phyloP scores from a whole-genome alignment of 1,140 invertebrate species.

The Araneus ventricosus region DNA sequence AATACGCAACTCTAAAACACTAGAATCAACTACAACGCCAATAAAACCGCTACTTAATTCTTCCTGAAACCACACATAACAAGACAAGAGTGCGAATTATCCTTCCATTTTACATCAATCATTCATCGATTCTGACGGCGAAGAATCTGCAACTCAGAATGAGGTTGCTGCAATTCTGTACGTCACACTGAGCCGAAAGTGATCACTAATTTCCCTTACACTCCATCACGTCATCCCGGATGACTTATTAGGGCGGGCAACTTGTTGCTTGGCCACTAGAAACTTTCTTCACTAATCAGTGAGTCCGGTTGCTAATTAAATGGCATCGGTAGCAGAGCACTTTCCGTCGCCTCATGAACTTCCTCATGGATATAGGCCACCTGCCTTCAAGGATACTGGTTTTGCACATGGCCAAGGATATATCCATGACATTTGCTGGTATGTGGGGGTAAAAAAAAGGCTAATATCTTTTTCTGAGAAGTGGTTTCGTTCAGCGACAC shows the following conservation, averaged over 20 bases:
- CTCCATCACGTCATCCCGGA: not conserved
- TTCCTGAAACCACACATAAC: no score
- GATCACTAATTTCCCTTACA: not conserved
- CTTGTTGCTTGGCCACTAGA: not conserved
- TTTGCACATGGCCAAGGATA: slow-evolving; percentile 42
- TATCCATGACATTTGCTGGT: slow-evolving; percentile 25
- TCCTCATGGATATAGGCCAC: slow-evolving; percentile 2
- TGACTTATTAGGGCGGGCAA: not conserved
- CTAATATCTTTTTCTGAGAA: not conserved
- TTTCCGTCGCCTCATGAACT: not conserved
- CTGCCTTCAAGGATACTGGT: not conserved
- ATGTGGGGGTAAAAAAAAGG: slow-evolving; percentile 3
- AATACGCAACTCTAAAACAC: no score
- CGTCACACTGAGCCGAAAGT: not conserved
- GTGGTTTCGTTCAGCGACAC: not conserved
- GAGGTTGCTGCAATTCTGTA: not conserved
- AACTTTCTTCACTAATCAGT: not conserved
- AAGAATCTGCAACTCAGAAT: not conserved
- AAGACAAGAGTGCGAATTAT: no score
- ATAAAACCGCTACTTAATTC: no score
- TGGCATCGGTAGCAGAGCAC: slow-evolving; percentile 21
- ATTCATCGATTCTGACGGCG: not conserved
- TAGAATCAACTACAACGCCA: no score
- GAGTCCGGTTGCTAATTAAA: slow-evolving; percentile 29
- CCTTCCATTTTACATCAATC: not conserved